Base-by-base conservation (phyloP, 2,888 invertebrate genomes). In the Blastobasis lacticolella region DNA sequence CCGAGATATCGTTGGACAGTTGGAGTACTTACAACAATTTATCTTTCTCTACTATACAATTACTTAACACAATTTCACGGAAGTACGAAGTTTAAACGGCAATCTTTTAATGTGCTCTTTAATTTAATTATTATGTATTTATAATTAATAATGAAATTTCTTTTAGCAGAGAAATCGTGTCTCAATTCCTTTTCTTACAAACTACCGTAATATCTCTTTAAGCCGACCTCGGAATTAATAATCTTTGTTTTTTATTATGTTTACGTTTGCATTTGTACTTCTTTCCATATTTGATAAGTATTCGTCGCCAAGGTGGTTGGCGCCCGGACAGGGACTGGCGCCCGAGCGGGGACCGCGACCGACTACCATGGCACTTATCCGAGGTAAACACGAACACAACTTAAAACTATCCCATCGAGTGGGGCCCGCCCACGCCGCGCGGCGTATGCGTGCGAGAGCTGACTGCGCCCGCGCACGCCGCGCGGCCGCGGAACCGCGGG, bases 111-210 rank as follows among this genome's bases (percentile, higher is more conserved):
- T 61, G 67, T 64, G 63, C 61, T 63, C 61, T 49, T 37, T 47
- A 23, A 23, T 23, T 23, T 23, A 51, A 46, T n/a, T 49, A 55
- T 55, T 42, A 42, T 9, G 5, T 57, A 60, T 57, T 66, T 60
- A 49, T 57, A 54, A 54, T 63, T 61, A 63, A 59, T 60, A 44
- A 49, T 49, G 38, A 47, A 53, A 6, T 42, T 42, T 42, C 5
- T n/a, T 42, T 42, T 42, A 42, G 42, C 10, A 38, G 51, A 49
- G 49, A 53, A 51, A 38, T 38, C 23, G 23, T 66, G 63, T 73
- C 78, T 81, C 84, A 83, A 86, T 82, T 84, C 83, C 85, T 71
- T 75, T 64, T 62, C 83, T 81, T 82, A 84, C 57, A 71, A 59
- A 73, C 78, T 83, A 83, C 63, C 69, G 72, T 76, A 73, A 69